Evolutionary conservation across 1,140 invertebrate species (phyloP), one percentile per base, ranked within the genome.

Genomic region (Musca domestica): DNA sequence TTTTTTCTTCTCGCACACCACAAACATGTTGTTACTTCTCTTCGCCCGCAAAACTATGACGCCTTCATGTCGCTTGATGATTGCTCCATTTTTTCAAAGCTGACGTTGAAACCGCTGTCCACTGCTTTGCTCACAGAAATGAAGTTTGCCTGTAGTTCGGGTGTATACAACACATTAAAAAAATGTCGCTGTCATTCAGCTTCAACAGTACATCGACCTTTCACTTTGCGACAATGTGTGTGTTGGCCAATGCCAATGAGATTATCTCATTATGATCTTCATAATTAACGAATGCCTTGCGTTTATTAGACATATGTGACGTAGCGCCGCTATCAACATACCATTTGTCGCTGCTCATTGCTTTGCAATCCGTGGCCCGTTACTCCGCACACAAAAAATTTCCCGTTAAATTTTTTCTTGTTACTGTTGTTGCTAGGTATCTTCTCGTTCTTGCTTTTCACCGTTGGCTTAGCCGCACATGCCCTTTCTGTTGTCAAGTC

Each of bases 121-220:
- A 70, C 58, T 19, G 72, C 73, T 70, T 70, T 76, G 4, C 64
- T 61, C 41, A 76, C 71, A 56, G 74, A 76, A 17, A 74, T 48
- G 20, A 74, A 68, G 65, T 76, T 73, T 5, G 68, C 66, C 27
- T 70, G 69, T 12, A 76, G 66, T 27, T 74, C 70, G 20, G 71
- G 71, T 19, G 75, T 72, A 65, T 67, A 73, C 49, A 75, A 65
- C 3, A 71, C 70, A 56, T 76, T 63, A 75, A 68, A 12, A 67
- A 65, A n/a, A 76, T 56, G 3, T 30, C 52, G 19, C 61, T 46
- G 15, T 65, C 41, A 17, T 52, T 25, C 25, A 41, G 51, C 17
- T 66, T 66, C 3, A 68, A 20, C 23, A 7, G 22, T 34, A 71
- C 22, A 30, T 27, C 56, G 19, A 54, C 69, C 17, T 17, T 30